These are phyloP conservation scores for Manduca sexta DNA, from an alignment of 1,140 invertebrate species.

Conservation along the genomic window DNA sequence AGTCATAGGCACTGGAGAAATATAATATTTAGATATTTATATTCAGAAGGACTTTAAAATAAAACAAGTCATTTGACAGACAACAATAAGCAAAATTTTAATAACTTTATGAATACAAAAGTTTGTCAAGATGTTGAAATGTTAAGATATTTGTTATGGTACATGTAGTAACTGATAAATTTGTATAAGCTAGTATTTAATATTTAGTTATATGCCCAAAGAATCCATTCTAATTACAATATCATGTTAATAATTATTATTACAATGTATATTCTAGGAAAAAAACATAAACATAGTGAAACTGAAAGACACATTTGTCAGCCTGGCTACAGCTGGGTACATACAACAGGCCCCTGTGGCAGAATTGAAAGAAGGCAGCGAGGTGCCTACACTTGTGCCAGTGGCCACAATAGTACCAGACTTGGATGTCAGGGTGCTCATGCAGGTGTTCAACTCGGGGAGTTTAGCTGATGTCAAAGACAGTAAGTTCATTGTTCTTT, in stretches of 20 bases:
- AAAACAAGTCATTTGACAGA: too few species aligned
- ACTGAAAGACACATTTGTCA: conserved; percentile 62
- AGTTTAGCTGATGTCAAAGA: conserved; percentile 49
- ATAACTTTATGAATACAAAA: too few species aligned
- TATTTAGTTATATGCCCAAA: too few species aligned
- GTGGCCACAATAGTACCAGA: conserved; percentile 67
- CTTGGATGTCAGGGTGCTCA: conserved; percentile 56
- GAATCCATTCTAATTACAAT: neutral
- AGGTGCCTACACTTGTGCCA: conserved; percentile 53
- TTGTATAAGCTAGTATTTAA: too few species aligned
- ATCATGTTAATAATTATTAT: neutral
- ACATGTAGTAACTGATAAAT: too few species aligned
- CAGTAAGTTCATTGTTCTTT: conserved; percentile 45
- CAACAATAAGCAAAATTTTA: too few species aligned
- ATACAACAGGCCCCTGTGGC: conserved; percentile 59
- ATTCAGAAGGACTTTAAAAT: too few species aligned
- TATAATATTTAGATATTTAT: too few species aligned
- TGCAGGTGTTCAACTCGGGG: conserved; percentile 38
- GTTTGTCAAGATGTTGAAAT: too few species aligned
- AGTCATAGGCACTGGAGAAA: neutral
- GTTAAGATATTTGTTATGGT: too few species aligned
- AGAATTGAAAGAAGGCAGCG: conserved; percentile 48
- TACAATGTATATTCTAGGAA: conserved; percentile 35
- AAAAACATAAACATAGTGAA: conserved; percentile 54
- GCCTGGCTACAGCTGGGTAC: conserved; percentile 61